Base-by-base conservation (phyloP, 2,797 vertebrate genomes). In the Gymnodraco acuticeps region DNA sequence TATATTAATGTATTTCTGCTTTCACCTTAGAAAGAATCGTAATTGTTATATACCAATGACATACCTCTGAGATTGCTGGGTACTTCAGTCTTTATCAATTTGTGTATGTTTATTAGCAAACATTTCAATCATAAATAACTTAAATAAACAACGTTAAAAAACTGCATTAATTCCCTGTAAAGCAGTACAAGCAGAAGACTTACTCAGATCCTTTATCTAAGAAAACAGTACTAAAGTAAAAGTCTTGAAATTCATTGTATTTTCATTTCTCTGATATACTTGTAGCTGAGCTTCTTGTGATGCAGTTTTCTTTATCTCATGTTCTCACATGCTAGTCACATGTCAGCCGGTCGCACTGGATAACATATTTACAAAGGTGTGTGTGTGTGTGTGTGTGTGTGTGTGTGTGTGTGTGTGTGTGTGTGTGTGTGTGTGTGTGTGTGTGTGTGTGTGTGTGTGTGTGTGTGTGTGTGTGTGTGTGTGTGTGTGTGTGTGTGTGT, bases 311-410 rank as follows among this genome's bases (percentile, higher is more conserved):
- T 62, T 78, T 60, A 47, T 52, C 60, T 78, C 33, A 51, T 27
- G 63, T 64, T 68, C 41, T 70, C 81, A 76, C 71, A 81, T 83
- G 75, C 41, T 58, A 58, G 80, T 83, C 86, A 83, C 75, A 80
- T 87, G 78, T 58, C 5, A 5, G 52, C 43, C 58, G 54, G 16
- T 16, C 4, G 1, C 27, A 54, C 12, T 7, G 33, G 51, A 43
- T 75, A 74, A 43, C 50, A 53, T 43, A 45, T 64, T 72, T 73
- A 88, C 84, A 85, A 75, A 81, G 63, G 58, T 80, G 43, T 59
- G 65, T 76, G 47, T 86, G 76, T 85, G 52, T 64, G 54, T 58
- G 10, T 38, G 67, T 67, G 10, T 14, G 64, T 50, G 20, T 65
- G 0, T 64, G 48, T 64, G 41, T 10, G 15, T 64, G 8, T 56